Percentiles rank a stretch among this genome's conserved stretches.
These are phyloP conservation scores for Xestobium rufovillosum DNA, from an alignment of 2,888 invertebrate species.

Conservation along the genomic window DNA sequence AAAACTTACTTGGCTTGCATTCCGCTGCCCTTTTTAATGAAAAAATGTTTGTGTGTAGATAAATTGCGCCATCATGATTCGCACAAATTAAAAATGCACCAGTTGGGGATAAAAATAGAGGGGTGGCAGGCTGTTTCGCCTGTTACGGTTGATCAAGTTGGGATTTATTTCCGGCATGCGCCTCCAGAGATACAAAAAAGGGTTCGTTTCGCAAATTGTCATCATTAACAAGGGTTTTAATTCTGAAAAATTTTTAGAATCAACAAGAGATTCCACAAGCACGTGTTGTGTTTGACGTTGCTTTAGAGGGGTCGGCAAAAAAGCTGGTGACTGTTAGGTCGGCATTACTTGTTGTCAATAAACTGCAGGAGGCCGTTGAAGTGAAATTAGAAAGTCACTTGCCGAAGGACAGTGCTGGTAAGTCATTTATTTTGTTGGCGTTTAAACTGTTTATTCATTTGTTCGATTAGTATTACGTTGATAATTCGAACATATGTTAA, in stretches of 20 bases:
- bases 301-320: conserved; percentile 86
- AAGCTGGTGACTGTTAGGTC: conserved; percentile 91
- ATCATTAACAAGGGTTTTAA: not conserved
- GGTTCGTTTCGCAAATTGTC: conserved; percentile 25
- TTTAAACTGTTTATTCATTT: conserved; percentile 19
- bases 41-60: conserved; percentile 28
- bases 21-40: not conserved
- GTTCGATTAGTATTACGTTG: too few relatives aligned
- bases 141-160: conserved; percentile 92
- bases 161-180: conserved; percentile 80
- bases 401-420: conserved; percentile 41
- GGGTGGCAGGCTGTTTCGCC: conserved; percentile 85
- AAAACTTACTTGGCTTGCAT: conserved; percentile 25
- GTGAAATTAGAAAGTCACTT: conserved; percentile 59
- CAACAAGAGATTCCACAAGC: conserved; percentile 47
- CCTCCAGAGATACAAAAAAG: conserved; percentile 38
- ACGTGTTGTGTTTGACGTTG: conserved; percentile 84
- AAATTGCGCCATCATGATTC: conserved; percentile 66
- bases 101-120: conserved; percentile 80
- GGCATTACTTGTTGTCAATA: conserved; percentile 74
- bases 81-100: conserved; percentile 73
- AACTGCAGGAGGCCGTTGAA: conserved; percentile 63
- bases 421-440: conserved; percentile 18
- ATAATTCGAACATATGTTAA: too few relatives aligned
- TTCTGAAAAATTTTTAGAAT: conserved; percentile 16